These are phyloP conservation scores for Ectobius pallidus DNA, from an alignment of 2,888 invertebrate genomes.

Conservation along the genomic window DNA sequence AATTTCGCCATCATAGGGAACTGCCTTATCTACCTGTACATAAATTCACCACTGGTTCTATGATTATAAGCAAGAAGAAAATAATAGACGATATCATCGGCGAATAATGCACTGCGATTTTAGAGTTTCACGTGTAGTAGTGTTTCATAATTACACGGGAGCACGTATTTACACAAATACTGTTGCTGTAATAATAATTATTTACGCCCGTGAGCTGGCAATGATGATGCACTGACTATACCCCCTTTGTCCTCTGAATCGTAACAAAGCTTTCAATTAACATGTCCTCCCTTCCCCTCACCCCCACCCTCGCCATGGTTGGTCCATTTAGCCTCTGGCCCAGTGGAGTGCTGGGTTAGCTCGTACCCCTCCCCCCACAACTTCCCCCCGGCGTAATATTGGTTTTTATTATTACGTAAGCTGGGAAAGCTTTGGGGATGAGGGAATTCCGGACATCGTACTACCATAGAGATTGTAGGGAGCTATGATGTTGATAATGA, in stretches of 20 bases:
- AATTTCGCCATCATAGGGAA: no score
- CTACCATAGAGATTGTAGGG: slow-evolving; percentile 14
- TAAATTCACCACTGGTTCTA: no score
- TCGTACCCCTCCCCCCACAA: slow-evolving; percentile 25
- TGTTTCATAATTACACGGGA: neutral
- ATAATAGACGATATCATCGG: neutral
- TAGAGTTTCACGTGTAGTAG: neutral
- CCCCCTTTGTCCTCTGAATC: slow-evolving; percentile 35
- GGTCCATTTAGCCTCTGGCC: slow-evolving; percentile 29
- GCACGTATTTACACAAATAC: neutral
- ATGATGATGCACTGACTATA: slow-evolving; percentile 2
- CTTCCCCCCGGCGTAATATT: slow-evolving; percentile 25
- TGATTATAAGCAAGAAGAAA: no score
- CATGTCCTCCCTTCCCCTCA: slow-evolving; percentile 1
- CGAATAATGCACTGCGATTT: neutral
- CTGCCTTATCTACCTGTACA: no score
- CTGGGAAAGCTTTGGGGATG: slow-evolving; percentile 15
- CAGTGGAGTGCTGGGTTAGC: slow-evolving; percentile 22
- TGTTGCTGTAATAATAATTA: slow-evolving; percentile 4
- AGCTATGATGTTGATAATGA: slow-evolving; percentile 13
- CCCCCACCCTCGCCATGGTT: neutral
- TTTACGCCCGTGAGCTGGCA: neutral
- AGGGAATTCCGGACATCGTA: neutral
- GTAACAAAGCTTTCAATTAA: slow-evolving; percentile 40
- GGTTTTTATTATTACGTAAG: slow-evolving; percentile 33